Evolutionary conservation across 2,113 vertebrate genomes (phyloP).

Genomic region (Gambusia holbrooki): DNA sequence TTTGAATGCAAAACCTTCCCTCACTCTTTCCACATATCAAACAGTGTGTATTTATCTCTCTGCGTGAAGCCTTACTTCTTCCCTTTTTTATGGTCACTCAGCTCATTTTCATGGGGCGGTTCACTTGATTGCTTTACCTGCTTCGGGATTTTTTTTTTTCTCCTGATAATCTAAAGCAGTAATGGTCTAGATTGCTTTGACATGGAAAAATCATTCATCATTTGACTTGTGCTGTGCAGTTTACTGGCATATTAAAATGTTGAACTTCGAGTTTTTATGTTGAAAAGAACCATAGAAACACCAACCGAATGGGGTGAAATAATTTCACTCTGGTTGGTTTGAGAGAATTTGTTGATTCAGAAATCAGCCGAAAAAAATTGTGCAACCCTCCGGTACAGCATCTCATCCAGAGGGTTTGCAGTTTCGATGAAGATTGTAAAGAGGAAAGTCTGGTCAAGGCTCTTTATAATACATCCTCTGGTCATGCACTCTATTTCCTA

Average conservation of each 20-base stretch:
- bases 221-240: slow-evolving; percentile 14
- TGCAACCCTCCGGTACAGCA: neutral
- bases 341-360: neutral
- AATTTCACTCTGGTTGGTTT: neutral
- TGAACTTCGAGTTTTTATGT: neutral
- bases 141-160: slow-evolving; percentile 16
- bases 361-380: neutral
- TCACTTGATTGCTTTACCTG: slow-evolving; percentile 16
- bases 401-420: neutral
- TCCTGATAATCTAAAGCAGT: neutral
- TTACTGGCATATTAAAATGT: neutral
- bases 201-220: neutral
- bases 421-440: slow-evolving; percentile 26
- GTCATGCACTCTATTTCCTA: slow-evolving; percentile 37
- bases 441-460: slow-evolving; percentile 32
- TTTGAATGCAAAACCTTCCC: slow-evolving; percentile 65
- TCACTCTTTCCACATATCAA: slow-evolving; percentile 67
- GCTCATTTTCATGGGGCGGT: slow-evolving; percentile 39
- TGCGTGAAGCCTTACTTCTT: slow-evolving; percentile 64
- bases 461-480: slow-evolving; percentile 45
- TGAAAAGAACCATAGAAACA: neutral
- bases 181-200: slow-evolving; percentile 2
- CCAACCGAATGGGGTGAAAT: neutral
- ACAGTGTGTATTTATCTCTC: slow-evolving; percentile 75
- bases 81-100: slow-evolving; percentile 48